Evolutionary conservation across 2,797 vertebrate genomes (phyloP), one percentile per base, ranked within the genome.

Genomic region (Nasua narica): DNA sequence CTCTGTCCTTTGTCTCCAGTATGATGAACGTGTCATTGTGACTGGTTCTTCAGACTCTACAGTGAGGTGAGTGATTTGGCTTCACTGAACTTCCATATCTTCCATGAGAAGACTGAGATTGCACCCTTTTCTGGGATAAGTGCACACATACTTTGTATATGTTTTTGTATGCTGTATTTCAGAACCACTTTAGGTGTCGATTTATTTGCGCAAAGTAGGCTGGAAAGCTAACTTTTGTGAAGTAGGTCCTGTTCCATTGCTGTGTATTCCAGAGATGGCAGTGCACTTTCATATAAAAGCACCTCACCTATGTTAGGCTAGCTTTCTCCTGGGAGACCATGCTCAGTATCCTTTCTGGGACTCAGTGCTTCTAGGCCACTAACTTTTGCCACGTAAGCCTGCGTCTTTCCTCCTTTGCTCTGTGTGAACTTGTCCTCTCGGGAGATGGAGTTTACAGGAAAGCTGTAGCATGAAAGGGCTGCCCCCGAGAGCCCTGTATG

Each of bases 31-130:
- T 98, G 99, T 99, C 98, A 99, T 99, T 94, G 99, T 99, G 98
- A 99, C 99, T 19, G 99, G 99, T 96, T 99, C 99, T 83, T 99
- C 99, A 58, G 99, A 99, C 98, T 99, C 99, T 16, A 99, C 99
- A 88, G 99, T 99, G 97, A 99, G 99, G 99, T 99, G 95, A 98
- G 98, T 94, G 69, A 12, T 19, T 52, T 52, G 58, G 23, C 9
- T n/a, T 79, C 35, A 1, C 11, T 67, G 43, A 83, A 32, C 69
- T 58, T 27, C 1, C 12, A 2, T 25, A 2, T 32, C 25, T 62
- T 76, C 69, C 10, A 0, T 18, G 32, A 74, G 78, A 54, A 84
- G 70, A 40, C 12, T 5, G 69, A n/a, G 67, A 32, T 5, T 21
- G n/a, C 19, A 56, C 21, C 15, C 1, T 72, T 29, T 77, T 62